These are phyloP conservation scores for Mirounga angustirostris DNA, from an alignment of 2,113 vertebrate genomes.

Conservation along the genomic window DNA sequence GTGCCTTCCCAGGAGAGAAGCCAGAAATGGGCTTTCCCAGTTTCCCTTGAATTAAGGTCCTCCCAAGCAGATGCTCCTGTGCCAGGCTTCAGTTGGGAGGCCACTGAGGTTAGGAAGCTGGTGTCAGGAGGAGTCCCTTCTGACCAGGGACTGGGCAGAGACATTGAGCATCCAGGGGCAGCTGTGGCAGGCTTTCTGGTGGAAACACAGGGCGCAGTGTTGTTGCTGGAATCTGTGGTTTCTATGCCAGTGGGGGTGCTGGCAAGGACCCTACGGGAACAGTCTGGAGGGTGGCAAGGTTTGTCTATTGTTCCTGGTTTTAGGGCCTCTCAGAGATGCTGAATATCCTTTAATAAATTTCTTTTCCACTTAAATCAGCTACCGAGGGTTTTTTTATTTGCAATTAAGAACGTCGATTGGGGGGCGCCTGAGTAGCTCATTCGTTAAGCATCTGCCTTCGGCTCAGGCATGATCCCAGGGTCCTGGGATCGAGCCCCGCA, in stretches of 20 bases:
- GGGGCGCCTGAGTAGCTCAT: too few species aligned
- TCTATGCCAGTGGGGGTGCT: not conserved
- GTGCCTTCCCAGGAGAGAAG: not conserved
- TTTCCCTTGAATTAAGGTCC: not conserved
- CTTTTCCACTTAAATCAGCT: conserved; percentile 18
- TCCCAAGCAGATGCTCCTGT: not conserved
- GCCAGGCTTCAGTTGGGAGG: not conserved
- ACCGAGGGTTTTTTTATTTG: conserved; percentile 52
- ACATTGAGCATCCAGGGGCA: not conserved
- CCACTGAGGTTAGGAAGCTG: not conserved
- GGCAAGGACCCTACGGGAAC: not conserved
- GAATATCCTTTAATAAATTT: conserved; percentile 13
- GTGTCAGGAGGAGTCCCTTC: not conserved
- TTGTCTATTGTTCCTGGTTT: not conserved
- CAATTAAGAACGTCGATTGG: conserved; percentile 46
- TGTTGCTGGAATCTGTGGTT: not conserved
- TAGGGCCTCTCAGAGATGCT: not conserved
- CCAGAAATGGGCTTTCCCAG: not conserved
- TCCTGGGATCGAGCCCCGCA: too few species aligned
- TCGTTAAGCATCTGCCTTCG: too few species aligned
- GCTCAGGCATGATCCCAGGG: too few species aligned
- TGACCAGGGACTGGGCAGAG: not conserved
- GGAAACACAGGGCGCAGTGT: not conserved
- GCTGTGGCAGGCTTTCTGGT: not conserved
- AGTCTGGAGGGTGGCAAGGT: not conserved